phyloP scores from a whole-genome alignment of 2,888 invertebrate species.

The Pseudococcus jackbeardsleyi region DNA sequence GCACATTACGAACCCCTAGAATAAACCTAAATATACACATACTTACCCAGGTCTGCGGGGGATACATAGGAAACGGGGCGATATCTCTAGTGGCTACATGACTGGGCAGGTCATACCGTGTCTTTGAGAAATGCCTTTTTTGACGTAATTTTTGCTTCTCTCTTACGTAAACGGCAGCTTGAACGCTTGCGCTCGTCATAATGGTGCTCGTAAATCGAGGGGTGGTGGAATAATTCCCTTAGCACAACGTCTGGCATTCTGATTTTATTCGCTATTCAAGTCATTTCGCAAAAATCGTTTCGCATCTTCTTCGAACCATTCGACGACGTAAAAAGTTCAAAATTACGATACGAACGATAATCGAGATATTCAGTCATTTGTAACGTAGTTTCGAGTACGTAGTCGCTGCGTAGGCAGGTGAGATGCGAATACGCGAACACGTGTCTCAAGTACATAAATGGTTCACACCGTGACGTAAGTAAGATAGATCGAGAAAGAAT shows the following conservation, averaged over 20 bases:
- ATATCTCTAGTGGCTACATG: slow-evolving; percentile 90
- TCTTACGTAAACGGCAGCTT: slow-evolving; percentile 93
- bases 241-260: not conserved
- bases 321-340: too few relatives aligned
- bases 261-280: not conserved
- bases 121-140: slow-evolving; percentile 73
- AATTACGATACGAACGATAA: not conserved
- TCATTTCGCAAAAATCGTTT: not conserved
- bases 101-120: slow-evolving; percentile 80
- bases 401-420: not conserved
- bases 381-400: not conserved
- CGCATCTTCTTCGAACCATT: not conserved
- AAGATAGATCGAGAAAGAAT: too few relatives aligned
- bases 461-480: too few relatives aligned
- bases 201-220: not conserved
- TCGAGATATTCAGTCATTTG: not conserved
- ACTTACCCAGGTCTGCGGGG: slow-evolving; percentile 80
- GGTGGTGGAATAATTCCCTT: not conserved
- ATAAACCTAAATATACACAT: not conserved
- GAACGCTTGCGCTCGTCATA: slow-evolving; percentile 80
- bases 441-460: not conserved
- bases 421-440: not conserved
- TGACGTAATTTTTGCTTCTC: slow-evolving; percentile 88
- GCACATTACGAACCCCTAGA: not conserved
- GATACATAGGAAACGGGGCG: slow-evolving; percentile 89